phyloP scores from a whole-genome alignment of 2,797 vertebrate species.

The Enteromius mattozi region DNA sequence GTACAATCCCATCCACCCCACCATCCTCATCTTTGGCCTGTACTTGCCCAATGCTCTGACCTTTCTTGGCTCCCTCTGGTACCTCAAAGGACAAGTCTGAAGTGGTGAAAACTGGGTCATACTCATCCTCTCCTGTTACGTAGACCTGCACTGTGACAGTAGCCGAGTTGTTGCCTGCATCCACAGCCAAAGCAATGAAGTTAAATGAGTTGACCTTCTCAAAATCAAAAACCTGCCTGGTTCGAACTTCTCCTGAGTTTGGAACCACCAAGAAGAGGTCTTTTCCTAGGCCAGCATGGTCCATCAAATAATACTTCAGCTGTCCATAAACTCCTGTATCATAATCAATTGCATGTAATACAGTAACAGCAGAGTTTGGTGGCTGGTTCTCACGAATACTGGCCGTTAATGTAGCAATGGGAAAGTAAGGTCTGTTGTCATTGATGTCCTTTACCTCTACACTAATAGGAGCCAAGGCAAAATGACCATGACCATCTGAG shows the following conservation, averaged over 20 bases:
- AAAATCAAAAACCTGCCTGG: conserved; percentile 89
- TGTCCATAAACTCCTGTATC: conserved; percentile 89
- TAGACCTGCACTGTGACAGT: conserved; percentile 92
- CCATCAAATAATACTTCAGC: conserved; percentile 85
- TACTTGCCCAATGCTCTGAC: conserved; percentile 90
- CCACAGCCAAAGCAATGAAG: conserved; percentile 86
- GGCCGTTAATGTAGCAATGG: conserved; percentile 85
- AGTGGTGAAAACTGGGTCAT: conserved; percentile 90
- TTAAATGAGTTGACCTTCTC: conserved; percentile 90
- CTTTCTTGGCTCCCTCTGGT: conserved; percentile 88
- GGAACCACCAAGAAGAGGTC: conserved; percentile 86
- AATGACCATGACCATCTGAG: conserved; percentile 84
- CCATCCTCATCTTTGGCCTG: conserved; percentile 92
- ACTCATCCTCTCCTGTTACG: conserved; percentile 94
- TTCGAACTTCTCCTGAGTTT: conserved; percentile 86
- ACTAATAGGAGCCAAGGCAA: conserved; percentile 86
- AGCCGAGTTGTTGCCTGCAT: conserved; percentile 92
- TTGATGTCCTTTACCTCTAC: conserved; percentile 95
- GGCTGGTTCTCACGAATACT: conserved; percentile 94
- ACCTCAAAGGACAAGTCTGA: conserved; percentile 89
- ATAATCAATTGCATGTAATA: conserved; percentile 87
- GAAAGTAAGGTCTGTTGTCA: conserved; percentile 93
- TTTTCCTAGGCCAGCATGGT: conserved; percentile 73
- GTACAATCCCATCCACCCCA: conserved; percentile 91
- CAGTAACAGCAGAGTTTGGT: conserved; percentile 87